These are phyloP conservation scores for Cyphomyrmex costatus DNA, from an alignment of 1,140 invertebrate genomes.

Conservation along the genomic window DNA sequence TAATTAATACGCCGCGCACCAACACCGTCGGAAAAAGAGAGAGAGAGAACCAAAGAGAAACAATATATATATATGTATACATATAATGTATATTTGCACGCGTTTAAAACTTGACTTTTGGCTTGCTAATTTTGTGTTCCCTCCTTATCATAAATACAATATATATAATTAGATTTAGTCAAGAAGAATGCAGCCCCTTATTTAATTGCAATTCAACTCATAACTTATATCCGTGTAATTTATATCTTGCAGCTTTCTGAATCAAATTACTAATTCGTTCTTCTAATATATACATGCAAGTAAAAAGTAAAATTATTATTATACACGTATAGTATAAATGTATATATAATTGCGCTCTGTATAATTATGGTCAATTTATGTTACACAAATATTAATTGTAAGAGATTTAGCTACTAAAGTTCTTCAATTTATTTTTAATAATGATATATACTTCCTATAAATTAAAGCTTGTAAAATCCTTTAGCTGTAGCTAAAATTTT, in stretches of 20 bases:
- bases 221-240: constrained; percentile 45
- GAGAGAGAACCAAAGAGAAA: neutral
- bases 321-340: neutral
- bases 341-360: neutral
- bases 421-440: neutral
- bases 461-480: neutral
- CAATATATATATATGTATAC: too few species aligned
- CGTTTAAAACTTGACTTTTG: constrained; percentile 32
- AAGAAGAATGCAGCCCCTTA: constrained; percentile 32
- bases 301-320: neutral
- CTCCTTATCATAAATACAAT: neutral
- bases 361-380: neutral
- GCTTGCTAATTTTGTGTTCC: neutral
- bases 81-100: neutral
- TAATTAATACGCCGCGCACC: constrained; percentile 73
- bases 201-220: constrained; percentile 50
- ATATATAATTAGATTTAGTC: constrained; percentile 46
- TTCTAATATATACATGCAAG: neutral
- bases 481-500: neutral
- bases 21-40: neutral
- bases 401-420: neutral
- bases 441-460: neutral
- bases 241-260: constrained; percentile 3
- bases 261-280: constrained; percentile 17
- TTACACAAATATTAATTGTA: neutral